Base-by-base conservation (phyloP, 2,797 vertebrate species). In the Echiichthys vipera region DNA sequence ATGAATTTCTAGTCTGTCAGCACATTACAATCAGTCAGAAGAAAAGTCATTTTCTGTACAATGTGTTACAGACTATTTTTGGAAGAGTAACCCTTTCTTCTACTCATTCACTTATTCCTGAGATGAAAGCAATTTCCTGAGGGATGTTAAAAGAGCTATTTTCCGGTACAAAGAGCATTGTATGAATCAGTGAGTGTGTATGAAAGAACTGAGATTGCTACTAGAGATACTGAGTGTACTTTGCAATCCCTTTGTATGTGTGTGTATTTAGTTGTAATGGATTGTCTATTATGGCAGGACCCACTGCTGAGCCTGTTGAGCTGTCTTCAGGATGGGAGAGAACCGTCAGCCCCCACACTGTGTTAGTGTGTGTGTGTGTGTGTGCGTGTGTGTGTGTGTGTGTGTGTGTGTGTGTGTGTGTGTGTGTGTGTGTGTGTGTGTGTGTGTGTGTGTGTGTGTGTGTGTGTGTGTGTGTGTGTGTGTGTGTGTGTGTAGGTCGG, bases 81-180 rank as follows among this genome's bases (percentile, higher is more conserved):
- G 24, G 32, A 70, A 50, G 32, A 70, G 43, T 30, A 22, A 27
- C 15, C 56, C 36, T 40, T 65, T 73, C 81, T 45, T 47, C 59
- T 45, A 32, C 24, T 78, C 59, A 56, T 72, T 76, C 67, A 50
- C 32, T 46, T 24, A 39, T 65, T 50, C 39, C 27, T 51, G 53
- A 65, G 58, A 71, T 67, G 24, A 66, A 77, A 71, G 34, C 47
- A 15, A 73, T 78, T 78, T 78, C 64, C 66, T 24, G 17, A 25
- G 39, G 37, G 54, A 74, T 1, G 3, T 61, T 69, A 67, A 66
- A 70, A 64, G 43, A 73, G 37, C 65, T 71, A 37, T 74, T 80
- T 77, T 74, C 47, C 4, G 15, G 54, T 65, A 68, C 51, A 71
- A 73, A 63, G 49, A 55, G 32, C 70, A 66, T 53, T 71, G 46